Conservation (phyloP, 2,888 invertebrate genomes). For the Oscheius sp. region DNA sequence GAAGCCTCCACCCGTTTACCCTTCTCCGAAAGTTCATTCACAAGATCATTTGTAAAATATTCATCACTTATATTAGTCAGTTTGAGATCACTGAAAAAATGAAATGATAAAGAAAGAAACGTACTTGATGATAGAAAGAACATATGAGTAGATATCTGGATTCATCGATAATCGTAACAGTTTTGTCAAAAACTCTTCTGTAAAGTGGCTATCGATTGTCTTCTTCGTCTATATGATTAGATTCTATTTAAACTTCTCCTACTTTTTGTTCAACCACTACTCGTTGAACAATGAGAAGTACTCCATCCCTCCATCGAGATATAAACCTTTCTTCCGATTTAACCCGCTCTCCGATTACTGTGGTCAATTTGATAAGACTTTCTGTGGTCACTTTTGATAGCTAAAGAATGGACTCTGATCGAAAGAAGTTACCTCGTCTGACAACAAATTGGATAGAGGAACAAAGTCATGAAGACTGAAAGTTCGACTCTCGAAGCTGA, state of each 20-base stretch:
- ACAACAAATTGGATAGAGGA: conserved; percentile 13
- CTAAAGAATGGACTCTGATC: background rate
- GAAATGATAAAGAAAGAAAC: no score
- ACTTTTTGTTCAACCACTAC: no score
- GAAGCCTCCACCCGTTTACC: background rate
- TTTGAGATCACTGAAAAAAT: no score
- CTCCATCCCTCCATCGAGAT: conserved; percentile 22
- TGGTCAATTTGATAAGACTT: background rate
- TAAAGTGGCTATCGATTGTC: background rate
- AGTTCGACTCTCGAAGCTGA: background rate
- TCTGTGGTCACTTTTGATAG: background rate
- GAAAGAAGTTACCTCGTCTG: background rate
- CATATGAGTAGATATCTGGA: no score
- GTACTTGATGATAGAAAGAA: no score
- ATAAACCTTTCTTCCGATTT: background rate
- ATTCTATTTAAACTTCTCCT: background rate
- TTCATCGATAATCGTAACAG: no score
- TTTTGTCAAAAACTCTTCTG: no score
- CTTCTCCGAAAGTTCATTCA: no score
- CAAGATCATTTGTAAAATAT: no score
- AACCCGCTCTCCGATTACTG: background rate
- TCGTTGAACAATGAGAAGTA: no score
- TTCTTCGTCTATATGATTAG: background rate
- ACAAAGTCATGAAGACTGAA: conserved; percentile 16
- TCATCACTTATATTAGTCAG: no score